Evolutionary conservation across 92 coral and sea anemone genomes (phyloP), one percentile per base, ranked within the genome.

Genomic region (Siderastrea siderea): DNA sequence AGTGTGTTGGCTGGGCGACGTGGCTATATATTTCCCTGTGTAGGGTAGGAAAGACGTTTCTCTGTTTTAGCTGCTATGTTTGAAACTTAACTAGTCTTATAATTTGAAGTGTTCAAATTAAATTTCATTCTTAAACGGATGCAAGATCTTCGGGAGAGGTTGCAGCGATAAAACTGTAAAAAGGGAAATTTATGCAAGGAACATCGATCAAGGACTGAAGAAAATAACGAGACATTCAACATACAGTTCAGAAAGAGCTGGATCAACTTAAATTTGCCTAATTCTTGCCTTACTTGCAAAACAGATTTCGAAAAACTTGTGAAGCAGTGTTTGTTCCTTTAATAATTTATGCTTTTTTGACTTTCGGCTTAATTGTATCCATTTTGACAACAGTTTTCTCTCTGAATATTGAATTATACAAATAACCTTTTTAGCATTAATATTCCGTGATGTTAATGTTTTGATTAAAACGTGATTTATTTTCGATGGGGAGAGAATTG

Each of bases 21-120:
- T 2, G 17, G 58, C 8, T 59, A 70, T 15, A 11, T 82, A 47
- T 59, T 81, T 82, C 86, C 79, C 6, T 71, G 48, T 47, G 45
- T 82, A 19, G 86, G 86, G 86, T 82, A 82, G 58, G 86, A 71
- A 71, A 49, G 71, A 52, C 8, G 14, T 26, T 4, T 50, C 8
- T 43, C 7, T 65, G 59, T 1, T 67, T 52, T 38, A 68, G 47
- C 4, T 68, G 26, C 64, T 57, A 70, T 68, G 43, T 79, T 53
- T 67, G 9, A 9, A 67, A 26, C n/a, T 5, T 67, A 63, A 52
- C 52, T 66, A 66, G 61, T 11, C n/a, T 44, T 52, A 3, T 81
- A 68, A 12, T 53, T 68, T 9, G 68, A 7, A 43, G 14, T 5
- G 54, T 17, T 49, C 58, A 10, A 52, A 47, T n/a, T 15, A 16